A percentile compares a stretch with the other conserved stretches of the same genome.
Evolutionary conservation across 2,113 vertebrate species (phyloP).

Genomic region (Glaucomys volans): DNA sequence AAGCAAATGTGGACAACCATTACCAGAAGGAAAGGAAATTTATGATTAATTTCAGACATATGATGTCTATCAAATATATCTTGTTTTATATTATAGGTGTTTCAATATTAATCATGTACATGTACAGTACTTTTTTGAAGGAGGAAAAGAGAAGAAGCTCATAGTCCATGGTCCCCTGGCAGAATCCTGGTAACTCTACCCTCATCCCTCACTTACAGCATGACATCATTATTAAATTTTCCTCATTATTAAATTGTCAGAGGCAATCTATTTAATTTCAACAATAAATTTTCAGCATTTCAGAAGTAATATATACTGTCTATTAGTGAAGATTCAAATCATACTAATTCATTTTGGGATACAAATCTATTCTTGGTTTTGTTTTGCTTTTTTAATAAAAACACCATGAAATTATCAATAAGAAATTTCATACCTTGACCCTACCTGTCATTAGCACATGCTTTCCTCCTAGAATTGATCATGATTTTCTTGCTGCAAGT

Average conservation of each 20-base stretch:
- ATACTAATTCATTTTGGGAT: not conserved
- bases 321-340: not conserved
- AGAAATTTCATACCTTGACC: not conserved
- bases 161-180: not conserved
- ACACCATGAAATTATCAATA: not conserved
- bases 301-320: not conserved
- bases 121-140: not conserved
- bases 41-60: not conserved
- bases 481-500: not conserved
- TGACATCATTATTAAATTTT: not conserved
- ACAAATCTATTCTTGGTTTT: not conserved
- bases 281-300: not conserved
- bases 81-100: not conserved
- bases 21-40: not conserved
- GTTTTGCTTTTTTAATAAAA: not conserved
- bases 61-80: not conserved
- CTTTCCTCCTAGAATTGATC: not conserved
- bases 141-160: not conserved
- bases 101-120: not conserved
- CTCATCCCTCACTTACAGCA: not conserved
- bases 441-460: too few species aligned
- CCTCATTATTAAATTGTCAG: not conserved
- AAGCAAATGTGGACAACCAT: not conserved
- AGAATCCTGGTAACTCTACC: not conserved
- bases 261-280: not conserved